A percentile compares a stretch with the other conserved stretches of the same genome.
Evolutionary conservation across 2,797 vertebrate genomes (phyloP).

Genomic region (Mus spretus): DNA sequence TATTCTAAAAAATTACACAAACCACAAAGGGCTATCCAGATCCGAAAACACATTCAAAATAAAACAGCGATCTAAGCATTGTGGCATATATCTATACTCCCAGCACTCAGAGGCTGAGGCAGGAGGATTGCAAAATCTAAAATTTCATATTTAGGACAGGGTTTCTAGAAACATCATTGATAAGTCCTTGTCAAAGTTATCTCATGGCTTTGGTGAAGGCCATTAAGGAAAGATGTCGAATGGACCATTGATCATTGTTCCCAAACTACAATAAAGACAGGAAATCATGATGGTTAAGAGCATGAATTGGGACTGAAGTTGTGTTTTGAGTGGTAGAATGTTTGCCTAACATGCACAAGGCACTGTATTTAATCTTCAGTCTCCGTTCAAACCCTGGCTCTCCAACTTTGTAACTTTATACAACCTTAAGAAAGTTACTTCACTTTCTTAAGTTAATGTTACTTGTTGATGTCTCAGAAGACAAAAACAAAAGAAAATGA

Average conservation of each 20-base stretch:
- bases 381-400: neutral
- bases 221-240: constrained; percentile 39
- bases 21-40: constrained; percentile 10
- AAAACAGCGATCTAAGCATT: neutral
- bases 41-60: constrained; percentile 14
- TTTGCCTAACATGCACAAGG: neutral
- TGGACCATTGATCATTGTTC: neutral
- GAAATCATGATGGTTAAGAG: neutral
- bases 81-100: neutral
- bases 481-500: neutral
- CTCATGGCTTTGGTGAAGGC: constrained; percentile 3
- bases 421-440: neutral
- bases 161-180: constrained; percentile 23
- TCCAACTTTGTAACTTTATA: constrained; percentile 17
- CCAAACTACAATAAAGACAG: neutral
- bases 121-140: neutral
- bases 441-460: neutral
- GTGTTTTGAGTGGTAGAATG: neutral
- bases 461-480: neutral
- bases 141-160: neutral
- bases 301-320: neutral
- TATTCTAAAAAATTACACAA: constrained; percentile 31
- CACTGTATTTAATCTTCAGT: neutral
- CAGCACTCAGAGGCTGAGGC: neutral
- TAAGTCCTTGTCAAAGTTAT: neutral